Evolutionary conservation across 2,113 vertebrate species (phyloP).

Genomic region (Otocyon megalotis): DNA sequence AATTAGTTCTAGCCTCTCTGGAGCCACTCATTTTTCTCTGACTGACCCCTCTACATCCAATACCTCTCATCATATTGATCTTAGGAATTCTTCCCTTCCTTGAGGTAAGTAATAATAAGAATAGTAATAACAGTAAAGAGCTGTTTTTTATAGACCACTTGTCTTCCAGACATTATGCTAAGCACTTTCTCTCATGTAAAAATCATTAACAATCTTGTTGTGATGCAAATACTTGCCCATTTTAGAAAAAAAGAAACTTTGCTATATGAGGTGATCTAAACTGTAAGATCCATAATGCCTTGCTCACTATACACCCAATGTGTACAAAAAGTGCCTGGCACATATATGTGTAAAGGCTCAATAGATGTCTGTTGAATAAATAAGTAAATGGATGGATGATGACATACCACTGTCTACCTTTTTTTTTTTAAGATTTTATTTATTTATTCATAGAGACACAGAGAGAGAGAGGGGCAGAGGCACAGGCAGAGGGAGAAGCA

Average conservation of each 20-base stretch:
- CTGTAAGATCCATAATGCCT: neutral
- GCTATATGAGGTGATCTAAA: neutral
- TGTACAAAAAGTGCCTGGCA: neutral
- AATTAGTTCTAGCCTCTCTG: neutral
- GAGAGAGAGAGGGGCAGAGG: too few species aligned
- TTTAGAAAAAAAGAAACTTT: neutral
- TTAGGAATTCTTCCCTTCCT: neutral
- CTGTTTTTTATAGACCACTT: neutral
- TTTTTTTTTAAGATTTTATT: neutral
- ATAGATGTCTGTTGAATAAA: neutral
- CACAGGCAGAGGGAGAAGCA: too few species aligned
- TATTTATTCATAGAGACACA: too few species aligned
- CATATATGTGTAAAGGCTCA: neutral
- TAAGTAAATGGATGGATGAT: neutral
- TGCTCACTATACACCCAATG: neutral
- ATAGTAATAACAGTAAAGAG: neutral
- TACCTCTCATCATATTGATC: neutral
- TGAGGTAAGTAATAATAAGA: neutral
- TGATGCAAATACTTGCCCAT: neutral
- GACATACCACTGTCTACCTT: neutral
- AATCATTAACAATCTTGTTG: neutral
- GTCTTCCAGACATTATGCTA: neutral
- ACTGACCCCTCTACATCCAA: neutral
- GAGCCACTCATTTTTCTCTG: neutral
- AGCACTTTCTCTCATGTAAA: neutral